These are phyloP conservation scores for Chrysaora quinquecirrha DNA, from an alignment of 30 jellyfish, hydroid and myxozoan genomes.

Conservation along the genomic window DNA sequence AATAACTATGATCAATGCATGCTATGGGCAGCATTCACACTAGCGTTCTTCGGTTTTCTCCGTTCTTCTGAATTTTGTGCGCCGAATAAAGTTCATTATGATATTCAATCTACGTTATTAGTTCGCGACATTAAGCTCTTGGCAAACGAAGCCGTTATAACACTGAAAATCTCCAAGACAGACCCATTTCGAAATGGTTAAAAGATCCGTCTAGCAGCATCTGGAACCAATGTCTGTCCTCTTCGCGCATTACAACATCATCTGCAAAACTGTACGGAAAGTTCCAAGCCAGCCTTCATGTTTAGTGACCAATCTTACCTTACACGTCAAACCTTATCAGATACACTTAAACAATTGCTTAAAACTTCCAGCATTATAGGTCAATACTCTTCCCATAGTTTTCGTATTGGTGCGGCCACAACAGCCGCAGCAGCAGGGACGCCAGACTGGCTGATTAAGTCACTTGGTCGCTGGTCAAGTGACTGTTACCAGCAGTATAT, in stretches of 20 bases:
- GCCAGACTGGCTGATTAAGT: conserved; percentile 16
- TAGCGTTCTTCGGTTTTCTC: background rate
- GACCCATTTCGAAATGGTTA: conserved; percentile 39
- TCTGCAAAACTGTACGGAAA: background rate
- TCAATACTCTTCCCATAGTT: conserved; percentile 15
- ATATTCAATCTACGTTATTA: background rate
- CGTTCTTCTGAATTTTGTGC: conserved; percentile 21
- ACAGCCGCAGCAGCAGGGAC: conserved; percentile 22
- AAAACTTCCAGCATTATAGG: background rate
- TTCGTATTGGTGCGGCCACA: conserved; percentile 28
- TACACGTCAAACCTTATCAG: background rate
- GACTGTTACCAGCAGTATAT: conserved; percentile 18
- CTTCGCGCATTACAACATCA: background rate
- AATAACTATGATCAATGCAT: background rate
- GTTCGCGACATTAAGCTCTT: background rate
- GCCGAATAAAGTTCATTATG: background rate
- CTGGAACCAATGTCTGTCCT: background rate
- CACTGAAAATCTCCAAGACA: conserved; percentile 9
- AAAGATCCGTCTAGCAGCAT: too few species aligned
- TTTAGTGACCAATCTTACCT: background rate
- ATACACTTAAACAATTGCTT: background rate
- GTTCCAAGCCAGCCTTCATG: background rate
- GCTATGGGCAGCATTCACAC: conserved; percentile 24
- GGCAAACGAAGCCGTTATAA: background rate
- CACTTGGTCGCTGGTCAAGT: conserved; percentile 38